Evolutionary conservation across 2,888 invertebrate genomes (phyloP), one percentile per base, ranked within the genome.

Genomic region (Argyra leucocephala): DNA sequence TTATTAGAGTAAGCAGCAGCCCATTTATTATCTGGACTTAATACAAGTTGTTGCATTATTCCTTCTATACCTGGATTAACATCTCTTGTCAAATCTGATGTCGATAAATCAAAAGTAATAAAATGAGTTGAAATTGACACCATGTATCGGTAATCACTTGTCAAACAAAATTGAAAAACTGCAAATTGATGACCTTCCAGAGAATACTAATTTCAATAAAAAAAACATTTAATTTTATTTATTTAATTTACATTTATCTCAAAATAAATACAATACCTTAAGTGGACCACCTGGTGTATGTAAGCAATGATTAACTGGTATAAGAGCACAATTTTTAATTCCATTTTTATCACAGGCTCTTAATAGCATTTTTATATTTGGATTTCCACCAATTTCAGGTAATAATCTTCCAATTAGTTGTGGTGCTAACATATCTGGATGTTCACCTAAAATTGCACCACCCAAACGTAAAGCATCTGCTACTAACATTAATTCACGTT

Each of bases 281-380:
- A 98, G 81, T 0, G 98, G 98, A 1, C 98, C 98, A 61, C 98
- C 98, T n/a, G 98, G 98, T 1, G 98, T 97, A 76, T 98, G 97
- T 68, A 97, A 82, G 73, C 96, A 97, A 77, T 98, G 97, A 78
- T 96, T 96, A 0, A 93, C 86, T 0, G 98, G 97, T 70, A 96
- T 83, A 63, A 98, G 79, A 0, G 96, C 91, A 73, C 96, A 96
- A 74, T 96, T 89, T 62, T 87, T 85, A 37, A 92, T 89, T 0
- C 97, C 97, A 74, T 91, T 89, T 22, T 85, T 84, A 76, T 97
- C 96, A 75, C 97, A 98, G 72, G 96, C 96, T 65, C 89, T 85
- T 60, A 99, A 82, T 64, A 99, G 82, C 79, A 89, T 90, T 71
- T 93, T 87, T 15, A 98, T 93, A 72, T 91, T 89, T 0, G 86